phyloP scores from a whole-genome alignment of 2,113 vertebrate species.

The Panthera leo region DNA sequence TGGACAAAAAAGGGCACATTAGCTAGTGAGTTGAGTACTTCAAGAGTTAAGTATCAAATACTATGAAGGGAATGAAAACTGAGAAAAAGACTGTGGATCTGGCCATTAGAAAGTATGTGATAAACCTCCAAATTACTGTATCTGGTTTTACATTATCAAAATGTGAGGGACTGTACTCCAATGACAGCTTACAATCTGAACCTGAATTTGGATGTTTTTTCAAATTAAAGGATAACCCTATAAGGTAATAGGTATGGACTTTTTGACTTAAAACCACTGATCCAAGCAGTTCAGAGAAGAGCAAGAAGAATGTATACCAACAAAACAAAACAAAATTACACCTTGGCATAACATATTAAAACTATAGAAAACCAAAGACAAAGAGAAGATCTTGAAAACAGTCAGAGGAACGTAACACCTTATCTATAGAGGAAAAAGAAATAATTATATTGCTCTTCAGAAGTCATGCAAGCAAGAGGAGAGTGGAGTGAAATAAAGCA shows the following conservation, averaged over 20 bases:
- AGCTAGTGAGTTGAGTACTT: neutral
- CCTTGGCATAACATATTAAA: neutral
- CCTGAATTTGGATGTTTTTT: conserved; percentile 3
- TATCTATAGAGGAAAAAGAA: neutral
- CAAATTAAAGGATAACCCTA: neutral
- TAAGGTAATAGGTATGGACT: neutral
- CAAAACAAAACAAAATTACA: neutral
- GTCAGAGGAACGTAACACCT: neutral
- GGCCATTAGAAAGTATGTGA: neutral
- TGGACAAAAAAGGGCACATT: neutral
- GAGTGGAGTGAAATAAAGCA: neutral
- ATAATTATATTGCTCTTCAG: neutral
- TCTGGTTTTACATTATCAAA: neutral
- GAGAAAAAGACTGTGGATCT: neutral
- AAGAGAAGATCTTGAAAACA: neutral
- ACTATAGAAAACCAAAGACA: neutral
- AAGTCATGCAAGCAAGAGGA: neutral
- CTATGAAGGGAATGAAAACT: neutral
- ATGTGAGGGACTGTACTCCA: neutral
- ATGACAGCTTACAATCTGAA: neutral
- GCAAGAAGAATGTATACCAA: neutral
- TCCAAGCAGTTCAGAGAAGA: neutral
- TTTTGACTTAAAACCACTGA: neutral
- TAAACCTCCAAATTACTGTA: neutral
- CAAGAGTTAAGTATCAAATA: neutral